Conservation (phyloP, 2,113 vertebrate genomes). For the Mesembrinibis cayennensis region DNA sequence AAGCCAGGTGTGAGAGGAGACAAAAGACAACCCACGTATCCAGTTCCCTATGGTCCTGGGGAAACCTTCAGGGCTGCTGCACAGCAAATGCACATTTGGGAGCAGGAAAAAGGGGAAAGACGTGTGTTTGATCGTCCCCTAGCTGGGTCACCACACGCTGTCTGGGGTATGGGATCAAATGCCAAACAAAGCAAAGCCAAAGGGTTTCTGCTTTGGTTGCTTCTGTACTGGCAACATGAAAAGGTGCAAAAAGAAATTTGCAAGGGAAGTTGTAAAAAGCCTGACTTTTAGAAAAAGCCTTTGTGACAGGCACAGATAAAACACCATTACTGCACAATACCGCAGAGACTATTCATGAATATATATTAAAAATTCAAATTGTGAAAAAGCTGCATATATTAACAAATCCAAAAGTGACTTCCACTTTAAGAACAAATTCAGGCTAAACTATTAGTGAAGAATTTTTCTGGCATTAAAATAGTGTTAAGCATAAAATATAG, state of each 20-base stretch:
- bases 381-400: constrained; percentile 1
- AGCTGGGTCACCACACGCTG: background rate
- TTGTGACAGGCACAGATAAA: constrained; percentile 54
- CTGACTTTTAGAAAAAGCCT: constrained; percentile 1
- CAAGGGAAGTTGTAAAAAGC: background rate
- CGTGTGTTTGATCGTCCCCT: background rate
- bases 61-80: background rate
- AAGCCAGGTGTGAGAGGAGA: background rate
- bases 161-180: background rate
- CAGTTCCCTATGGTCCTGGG: background rate
- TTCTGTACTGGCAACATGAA: background rate
- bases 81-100: background rate
- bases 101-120: background rate
- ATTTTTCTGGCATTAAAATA: background rate
- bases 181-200: background rate
- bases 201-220: background rate
- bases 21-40: background rate
- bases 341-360: constrained; percentile 15
- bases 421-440: background rate
- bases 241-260: background rate
- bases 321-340: background rate
- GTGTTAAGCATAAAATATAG: background rate
- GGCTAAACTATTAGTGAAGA: background rate
- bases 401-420: constrained; percentile 5
- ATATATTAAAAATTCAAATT: constrained; percentile 43